A percentile compares a stretch with the other conserved stretches of the same genome.
phyloP scores from a whole-genome alignment of 2,113 vertebrate species.

The Chaetodon auriga region DNA sequence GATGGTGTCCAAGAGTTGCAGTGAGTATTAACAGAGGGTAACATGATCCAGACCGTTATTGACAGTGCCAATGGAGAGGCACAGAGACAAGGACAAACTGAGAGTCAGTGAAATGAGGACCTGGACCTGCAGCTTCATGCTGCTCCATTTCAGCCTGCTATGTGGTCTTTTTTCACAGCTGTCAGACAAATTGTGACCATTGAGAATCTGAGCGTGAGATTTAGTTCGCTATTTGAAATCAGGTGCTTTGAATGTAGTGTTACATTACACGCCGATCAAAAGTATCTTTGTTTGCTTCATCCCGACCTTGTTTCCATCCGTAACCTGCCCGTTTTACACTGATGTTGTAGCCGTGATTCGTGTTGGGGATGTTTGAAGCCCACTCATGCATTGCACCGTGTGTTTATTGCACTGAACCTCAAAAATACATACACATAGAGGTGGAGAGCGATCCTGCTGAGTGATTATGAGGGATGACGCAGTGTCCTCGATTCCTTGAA shows the following conservation, averaged over 20 bases:
- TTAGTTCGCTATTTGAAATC: conserved; percentile 16
- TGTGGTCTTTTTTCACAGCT: conserved; percentile 36
- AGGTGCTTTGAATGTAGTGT: conserved; percentile 23
- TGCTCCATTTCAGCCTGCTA: conserved; percentile 13
- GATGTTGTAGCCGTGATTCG: conserved; percentile 24
- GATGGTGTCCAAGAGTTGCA: conserved; percentile 74
- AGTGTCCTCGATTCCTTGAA: conserved; percentile 78
- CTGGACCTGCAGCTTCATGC: conserved; percentile 44
- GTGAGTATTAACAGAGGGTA: conserved; percentile 75
- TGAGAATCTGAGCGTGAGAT: conserved; percentile 16
- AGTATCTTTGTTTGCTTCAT: conserved; percentile 21
- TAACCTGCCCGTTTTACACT: conserved; percentile 17
- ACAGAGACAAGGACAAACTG: conserved; percentile 71
- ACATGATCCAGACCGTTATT: conserved; percentile 73
- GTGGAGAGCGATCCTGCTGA: conserved; percentile 56
- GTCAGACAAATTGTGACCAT: conserved; percentile 22
- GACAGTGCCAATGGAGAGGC: conserved; percentile 62
- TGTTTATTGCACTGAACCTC: conserved; percentile 14
- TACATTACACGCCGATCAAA: conserved; percentile 10
- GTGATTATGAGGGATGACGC: conserved; percentile 74
- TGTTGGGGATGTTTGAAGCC: conserved; percentile 16
- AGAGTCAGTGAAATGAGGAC: conserved; percentile 51
- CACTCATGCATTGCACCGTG: conserved; percentile 16
- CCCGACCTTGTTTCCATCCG: conserved; percentile 17
- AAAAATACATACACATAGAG: conserved; percentile 31